Evolutionary conservation across 1,140 invertebrate genomes (phyloP), one percentile per base, ranked within the genome.

Genomic region (Andrena cerasifolii): DNA sequence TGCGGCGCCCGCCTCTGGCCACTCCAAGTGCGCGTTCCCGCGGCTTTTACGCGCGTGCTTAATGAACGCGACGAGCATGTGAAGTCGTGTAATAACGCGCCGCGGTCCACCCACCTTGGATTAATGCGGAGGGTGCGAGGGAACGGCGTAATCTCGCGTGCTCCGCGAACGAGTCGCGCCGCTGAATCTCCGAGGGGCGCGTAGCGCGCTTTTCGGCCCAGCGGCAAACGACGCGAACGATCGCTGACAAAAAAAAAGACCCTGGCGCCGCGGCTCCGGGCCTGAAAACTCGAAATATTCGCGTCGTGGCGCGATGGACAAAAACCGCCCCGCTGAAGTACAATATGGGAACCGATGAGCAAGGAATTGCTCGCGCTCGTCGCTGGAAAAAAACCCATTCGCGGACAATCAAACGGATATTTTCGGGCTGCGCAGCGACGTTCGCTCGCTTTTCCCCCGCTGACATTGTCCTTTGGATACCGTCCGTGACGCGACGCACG

Each of bases 1-100:
- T 31, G 31, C 28, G 28, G 18, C 10, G 2, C 12, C 56, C 26
- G 28, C 1, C 40, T 2, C 58, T n/a, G 16, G 2, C 31, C 45
- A 61, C 43, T 21, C 43, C 36, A 47, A 36, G 43, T 63, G 73
- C 70, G 33, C 28, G 61, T 62, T 66, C 31, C n/a, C 75, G n/a
- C 70, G 68, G 49, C 56, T 65, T 75, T 75, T 51, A 68, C 31
- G 24, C 56, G 65, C 51, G 14, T 36, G 51, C 53, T 33, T 76
- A 65, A 80, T 70, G 78, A 77, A 82, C 61, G 78, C 28, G 78
- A 72, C 61, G 53, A 26, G 62, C 65, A 71, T 43, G 36, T 51
- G 53, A 61, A 70, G 51, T 21, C 31, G 16, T 18, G 36, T 63
- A 67, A 74, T 59, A 75, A 79, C 36, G 72, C 33, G 28, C 43